Base-by-base conservation (phyloP, 2,797 vertebrate genomes). In the Apogon hyalosoma region DNA sequence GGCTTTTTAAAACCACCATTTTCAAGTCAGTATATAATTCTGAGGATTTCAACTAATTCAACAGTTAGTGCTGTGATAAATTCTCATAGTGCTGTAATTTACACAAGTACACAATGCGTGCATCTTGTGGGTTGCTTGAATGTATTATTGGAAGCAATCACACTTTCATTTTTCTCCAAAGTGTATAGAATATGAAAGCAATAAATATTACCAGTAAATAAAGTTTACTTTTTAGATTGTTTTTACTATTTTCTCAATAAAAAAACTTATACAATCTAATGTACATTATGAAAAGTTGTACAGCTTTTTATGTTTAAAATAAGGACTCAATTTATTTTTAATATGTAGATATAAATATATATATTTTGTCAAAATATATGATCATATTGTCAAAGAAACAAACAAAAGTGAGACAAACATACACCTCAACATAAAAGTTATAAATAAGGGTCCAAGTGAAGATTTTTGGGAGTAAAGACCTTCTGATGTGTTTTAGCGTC, bases 341-440 rank as follows among this genome's bases (percentile, higher is more conserved):
- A 97, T 97, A 97, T 86, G 96, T 96, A 94, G 96, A 97, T 98
- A 99, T 98, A 98, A 98, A 98, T 98, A 99, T 94, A 94, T 93
- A 94, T 94, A 93, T 94, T 97, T 98, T 96, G 96, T 98, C 97
- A 99, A 98, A 99, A 99, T 98, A 98, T 98, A 99, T 96, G 97
- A 96, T 98, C 96, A 97, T 98, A 98, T 96, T 95, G 96, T 98
- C 96, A 96, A 96, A 84, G 80, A 91, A 93, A 93, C 87, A 90
- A 91, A 85, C 89, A 93, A 89, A 73, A 87, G 89, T 88, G 90
- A 93, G 87, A 94, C 93, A 95, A 93, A 94, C 91, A 93, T 95
- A 98, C 95, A 98, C 95, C 95, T 97, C 95, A 95, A 97, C 95
- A 92, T 96, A 95, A 96, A 93, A 92, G 94, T 98, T 96, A 99